Conservation (phyloP, 2,888 invertebrate species). For the Eurytoma californica region DNA sequence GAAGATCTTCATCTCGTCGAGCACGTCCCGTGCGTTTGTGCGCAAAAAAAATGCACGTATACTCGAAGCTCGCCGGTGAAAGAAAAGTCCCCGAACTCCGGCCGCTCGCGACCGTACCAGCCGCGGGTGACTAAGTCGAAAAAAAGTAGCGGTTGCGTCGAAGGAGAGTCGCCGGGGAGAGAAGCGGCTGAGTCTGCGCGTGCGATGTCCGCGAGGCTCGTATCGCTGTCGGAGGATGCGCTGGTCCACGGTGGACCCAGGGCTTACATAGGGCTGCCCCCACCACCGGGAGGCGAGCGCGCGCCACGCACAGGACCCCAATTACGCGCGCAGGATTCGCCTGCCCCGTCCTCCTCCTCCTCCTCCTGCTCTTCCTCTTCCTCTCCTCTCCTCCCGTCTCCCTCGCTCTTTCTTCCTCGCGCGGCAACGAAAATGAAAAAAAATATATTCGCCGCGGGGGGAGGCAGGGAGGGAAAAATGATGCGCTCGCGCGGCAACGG, state of each 20-base stretch:
- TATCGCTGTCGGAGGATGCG: slow-evolving; percentile 65
- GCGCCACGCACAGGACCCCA: slow-evolving; percentile 50
- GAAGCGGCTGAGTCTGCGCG: slow-evolving; percentile 46
- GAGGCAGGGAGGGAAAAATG: slow-evolving; percentile 4
- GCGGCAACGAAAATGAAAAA: not conserved
- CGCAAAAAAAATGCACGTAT: not conserved
- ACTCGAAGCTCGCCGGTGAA: slow-evolving; percentile 8
- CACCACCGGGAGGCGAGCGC: slow-evolving; percentile 66
- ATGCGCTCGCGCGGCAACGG: no score
- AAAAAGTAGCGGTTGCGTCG: no score
- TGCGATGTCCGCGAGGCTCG: slow-evolving; percentile 55
- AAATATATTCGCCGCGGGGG: not conserved
- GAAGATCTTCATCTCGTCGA: slow-evolving; percentile 43
- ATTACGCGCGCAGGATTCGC: slow-evolving; percentile 36
- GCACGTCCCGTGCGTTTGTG: not conserved
- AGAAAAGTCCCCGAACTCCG: slow-evolving; percentile 5
- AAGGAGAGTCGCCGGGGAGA: not conserved
- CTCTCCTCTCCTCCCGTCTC: slow-evolving; percentile 17
- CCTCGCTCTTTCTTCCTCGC: slow-evolving; percentile 9
- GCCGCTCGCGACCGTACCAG: not conserved
- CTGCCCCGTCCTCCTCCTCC: slow-evolving; percentile 29
- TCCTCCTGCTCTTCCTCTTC: not conserved
- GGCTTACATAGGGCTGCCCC: slow-evolving; percentile 75
- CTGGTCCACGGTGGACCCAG: slow-evolving; percentile 73
- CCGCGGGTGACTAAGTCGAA: not conserved